Conservation (phyloP, 2,797 vertebrate genomes). For the Arctocebus calabarensis region DNA sequence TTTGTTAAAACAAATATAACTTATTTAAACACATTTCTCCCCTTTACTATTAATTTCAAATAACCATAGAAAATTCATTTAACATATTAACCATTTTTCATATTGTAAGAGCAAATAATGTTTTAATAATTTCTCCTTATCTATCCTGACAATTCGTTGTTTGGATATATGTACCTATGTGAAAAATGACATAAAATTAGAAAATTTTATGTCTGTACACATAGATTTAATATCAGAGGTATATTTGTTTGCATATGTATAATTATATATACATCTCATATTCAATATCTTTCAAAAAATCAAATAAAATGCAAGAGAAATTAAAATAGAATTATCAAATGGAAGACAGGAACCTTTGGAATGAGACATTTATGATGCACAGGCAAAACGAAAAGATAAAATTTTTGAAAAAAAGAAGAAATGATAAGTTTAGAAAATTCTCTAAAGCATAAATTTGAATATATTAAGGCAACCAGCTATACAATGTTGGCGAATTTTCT, state of each 20-base stretch:
- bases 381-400: background rate
- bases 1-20: background rate
- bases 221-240: background rate
- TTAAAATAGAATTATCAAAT: background rate
- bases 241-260: background rate
- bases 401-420: background rate
- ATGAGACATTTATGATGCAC: background rate
- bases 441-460: background rate
- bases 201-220: background rate
- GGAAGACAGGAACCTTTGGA: background rate
- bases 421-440: background rate
- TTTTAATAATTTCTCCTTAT: background rate
- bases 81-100: background rate
- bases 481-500: background rate
- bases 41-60: background rate
- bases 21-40: background rate
- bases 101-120: background rate
- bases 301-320: background rate
- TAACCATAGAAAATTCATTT: background rate
- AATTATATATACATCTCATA: background rate
- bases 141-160: background rate
- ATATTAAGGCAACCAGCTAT: background rate
- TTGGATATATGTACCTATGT: background rate
- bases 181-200: conserved; percentile 33
- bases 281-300: background rate